Evolutionary conservation across 2,113 vertebrate species (phyloP), one percentile per base, ranked within the genome.

Genomic region (Myotis yumanensis): DNA sequence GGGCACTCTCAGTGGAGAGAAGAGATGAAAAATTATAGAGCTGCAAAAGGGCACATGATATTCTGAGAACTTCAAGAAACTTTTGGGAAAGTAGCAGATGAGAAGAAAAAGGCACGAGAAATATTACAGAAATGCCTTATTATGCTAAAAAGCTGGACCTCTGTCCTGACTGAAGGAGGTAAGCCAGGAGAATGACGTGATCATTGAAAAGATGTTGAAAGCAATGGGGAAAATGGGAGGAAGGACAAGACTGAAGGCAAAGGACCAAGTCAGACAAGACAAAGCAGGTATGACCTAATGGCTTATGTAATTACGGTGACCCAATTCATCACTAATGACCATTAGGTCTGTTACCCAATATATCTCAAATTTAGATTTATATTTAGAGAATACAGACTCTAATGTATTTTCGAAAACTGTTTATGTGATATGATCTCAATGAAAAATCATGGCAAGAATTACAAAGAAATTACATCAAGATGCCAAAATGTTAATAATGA

Each of bases 321-420:
- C 7, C 32, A 35, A 68, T 35, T 83, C 80, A 87, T 64, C 22
- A 40, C 40, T 68, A 85, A 20, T 35, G 62, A 54, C 54, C 66
- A 81, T 25, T 82, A 82, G 14, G 35, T 71, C 52, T 80, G 7
- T 64, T 73, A 83, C 9, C 37, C 35, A 86, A 52, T 59, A 20
- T 5, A 15, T 82, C 48, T 82, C 81, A 66, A 91, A 80, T 73
- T 92, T n/a, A 69, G 22, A 76, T 54, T 62, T 20, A 17, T 37
- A 94, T 37, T 77, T 52, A 88, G n/a, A 80, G 35, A 77, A 57
- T 62, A 48, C 1, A n/a, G 46, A 46, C 14, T 68, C 51, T 82
- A 43, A 72, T 35, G 43, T 92, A 81, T 86, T 94, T 92, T 82
- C 86, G 5, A 81, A 80, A 95, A 84, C 30, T 90, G 9, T 88